Conservation (phyloP, 2,797 vertebrate genomes). For the Intellagama lesueurii region DNA sequence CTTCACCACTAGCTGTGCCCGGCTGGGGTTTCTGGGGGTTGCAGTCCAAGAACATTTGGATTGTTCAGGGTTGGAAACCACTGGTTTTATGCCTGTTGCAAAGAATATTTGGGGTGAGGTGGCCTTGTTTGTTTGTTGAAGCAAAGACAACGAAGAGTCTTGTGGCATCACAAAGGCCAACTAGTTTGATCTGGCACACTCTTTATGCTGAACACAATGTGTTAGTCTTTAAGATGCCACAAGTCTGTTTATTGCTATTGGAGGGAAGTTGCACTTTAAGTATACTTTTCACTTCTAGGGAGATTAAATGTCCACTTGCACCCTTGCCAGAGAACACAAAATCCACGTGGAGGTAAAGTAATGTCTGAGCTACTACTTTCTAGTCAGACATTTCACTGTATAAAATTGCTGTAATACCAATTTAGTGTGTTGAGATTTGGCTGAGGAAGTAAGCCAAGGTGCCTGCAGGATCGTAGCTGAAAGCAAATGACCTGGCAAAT, state of each 20-base stretch:
- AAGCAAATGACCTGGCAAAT: not conserved
- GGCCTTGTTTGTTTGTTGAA: too few species aligned
- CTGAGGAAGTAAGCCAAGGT: not conserved
- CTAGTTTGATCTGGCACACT: too few species aligned
- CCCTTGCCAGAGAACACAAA: not conserved
- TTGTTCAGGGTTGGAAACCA: too few species aligned
- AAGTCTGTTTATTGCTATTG: too few species aligned
- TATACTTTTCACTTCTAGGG: not conserved
- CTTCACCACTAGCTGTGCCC: too few species aligned
- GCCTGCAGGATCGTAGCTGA: not conserved
- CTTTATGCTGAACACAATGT: too few species aligned
- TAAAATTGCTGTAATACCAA: not conserved
- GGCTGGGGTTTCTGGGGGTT: too few species aligned
- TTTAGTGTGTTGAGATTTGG: not conserved
- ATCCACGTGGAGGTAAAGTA: not conserved
- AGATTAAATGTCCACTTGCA: not conserved
- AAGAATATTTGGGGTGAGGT: not conserved
- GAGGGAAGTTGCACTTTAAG: not conserved
- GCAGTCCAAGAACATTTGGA: too few species aligned
- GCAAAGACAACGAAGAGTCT: too few species aligned
- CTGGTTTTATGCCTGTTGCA: not conserved
- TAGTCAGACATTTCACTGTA: not conserved
- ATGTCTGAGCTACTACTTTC: not conserved
- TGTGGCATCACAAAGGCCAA: too few species aligned
- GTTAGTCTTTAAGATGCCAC: too few species aligned